These are phyloP conservation scores for Chloropsis hardwickii DNA, from an alignment of 2,113 vertebrate genomes.

Conservation along the genomic window DNA sequence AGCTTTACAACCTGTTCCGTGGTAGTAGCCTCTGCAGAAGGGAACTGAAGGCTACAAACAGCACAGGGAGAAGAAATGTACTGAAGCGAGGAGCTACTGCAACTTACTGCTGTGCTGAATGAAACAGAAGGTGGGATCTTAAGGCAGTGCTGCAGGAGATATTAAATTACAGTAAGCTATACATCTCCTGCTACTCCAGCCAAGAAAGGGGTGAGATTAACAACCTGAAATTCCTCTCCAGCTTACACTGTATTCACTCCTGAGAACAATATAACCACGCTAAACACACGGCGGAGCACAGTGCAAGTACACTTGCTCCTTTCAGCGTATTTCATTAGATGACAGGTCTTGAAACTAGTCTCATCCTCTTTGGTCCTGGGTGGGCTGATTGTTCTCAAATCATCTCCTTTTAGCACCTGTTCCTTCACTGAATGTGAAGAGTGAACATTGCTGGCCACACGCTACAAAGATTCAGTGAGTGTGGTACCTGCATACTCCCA, in stretches of 20 bases:
- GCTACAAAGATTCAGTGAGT: neutral
- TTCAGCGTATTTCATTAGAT: neutral
- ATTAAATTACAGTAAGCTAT: neutral
- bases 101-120: neutral
- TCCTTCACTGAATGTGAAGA: neutral
- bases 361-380: neutral
- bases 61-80: neutral
- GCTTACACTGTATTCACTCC: neutral
- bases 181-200: neutral
- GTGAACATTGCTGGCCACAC: accelerated
- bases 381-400: neutral
- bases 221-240: neutral
- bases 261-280: neutral
- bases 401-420: neutral
- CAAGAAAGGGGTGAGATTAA: neutral
- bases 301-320: neutral
- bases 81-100: neutral
- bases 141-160: neutral
- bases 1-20: neutral
- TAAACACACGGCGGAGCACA: neutral
- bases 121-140: neutral
- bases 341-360: neutral
- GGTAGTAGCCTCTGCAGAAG: neutral
- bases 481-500: neutral
- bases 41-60: neutral